Percentiles rank a stretch among this genome's conserved stretches.
phyloP scores from a whole-genome alignment of 2,888 invertebrate species.

The Standfussiana lucernea region DNA sequence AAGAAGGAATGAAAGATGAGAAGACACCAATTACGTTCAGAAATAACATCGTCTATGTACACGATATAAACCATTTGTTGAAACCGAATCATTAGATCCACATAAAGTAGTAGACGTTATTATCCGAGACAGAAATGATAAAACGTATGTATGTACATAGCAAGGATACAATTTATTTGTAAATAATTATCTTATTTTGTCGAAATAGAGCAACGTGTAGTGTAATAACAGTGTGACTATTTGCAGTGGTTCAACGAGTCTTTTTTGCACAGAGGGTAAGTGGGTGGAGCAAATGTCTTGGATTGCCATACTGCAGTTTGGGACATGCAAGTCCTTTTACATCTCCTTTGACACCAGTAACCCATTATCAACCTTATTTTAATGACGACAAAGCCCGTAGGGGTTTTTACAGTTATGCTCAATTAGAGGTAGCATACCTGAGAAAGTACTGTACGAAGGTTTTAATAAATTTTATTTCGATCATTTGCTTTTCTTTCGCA shows the following conservation, averaged over 20 bases:
- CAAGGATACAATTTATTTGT: conserved; percentile 8
- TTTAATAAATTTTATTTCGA: background rate
- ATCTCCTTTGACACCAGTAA: background rate
- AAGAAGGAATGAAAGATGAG: background rate
- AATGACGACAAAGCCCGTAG: background rate
- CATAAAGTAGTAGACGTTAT: background rate
- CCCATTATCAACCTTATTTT: background rate
- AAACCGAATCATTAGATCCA: conserved; percentile 26
- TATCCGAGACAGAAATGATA: conserved; percentile 1
- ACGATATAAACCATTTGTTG: conserved; percentile 7
- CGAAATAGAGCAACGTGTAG: background rate
- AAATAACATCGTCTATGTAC: conserved; percentile 27
- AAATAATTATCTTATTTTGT: conserved; percentile 3
- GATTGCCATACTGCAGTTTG: background rate
- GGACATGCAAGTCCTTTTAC: background rate
- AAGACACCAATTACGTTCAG: conserved; percentile 27
- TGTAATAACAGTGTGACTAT: background rate
- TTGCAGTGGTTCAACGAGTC: background rate
- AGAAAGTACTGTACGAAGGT: background rate
- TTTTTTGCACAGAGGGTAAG: background rate
- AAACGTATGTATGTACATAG: background rate
- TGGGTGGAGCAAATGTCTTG: background rate
- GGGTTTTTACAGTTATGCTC: background rate
- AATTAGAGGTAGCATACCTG: background rate
- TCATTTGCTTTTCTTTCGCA: no score